Percentiles rank a stretch among this genome's conserved stretches.
Conservation (phyloP, 2,888 invertebrate species). For the Mesorhabditis sp. region DNA sequence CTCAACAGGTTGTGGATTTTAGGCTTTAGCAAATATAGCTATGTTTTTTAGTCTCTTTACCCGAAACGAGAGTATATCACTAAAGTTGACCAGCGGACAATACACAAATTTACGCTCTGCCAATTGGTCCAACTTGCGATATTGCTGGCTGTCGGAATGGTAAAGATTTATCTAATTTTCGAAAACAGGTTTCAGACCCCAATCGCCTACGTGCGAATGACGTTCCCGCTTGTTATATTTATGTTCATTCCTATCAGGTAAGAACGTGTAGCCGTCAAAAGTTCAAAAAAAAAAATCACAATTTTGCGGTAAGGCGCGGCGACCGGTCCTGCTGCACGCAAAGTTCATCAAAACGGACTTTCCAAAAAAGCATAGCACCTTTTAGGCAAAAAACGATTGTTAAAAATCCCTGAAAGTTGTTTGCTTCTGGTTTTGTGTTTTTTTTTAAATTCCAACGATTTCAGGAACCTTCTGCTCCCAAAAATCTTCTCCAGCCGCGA, state of each 20-base stretch:
- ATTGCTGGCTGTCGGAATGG: slow-evolving; percentile 60
- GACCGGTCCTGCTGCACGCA: no score
- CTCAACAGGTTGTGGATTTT: neutral
- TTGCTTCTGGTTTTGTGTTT: neutral
- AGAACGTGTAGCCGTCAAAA: neutral
- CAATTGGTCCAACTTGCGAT: slow-evolving; percentile 58
- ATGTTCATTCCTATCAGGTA: neutral
- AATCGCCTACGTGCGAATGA: neutral
- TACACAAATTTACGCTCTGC: slow-evolving; percentile 62
- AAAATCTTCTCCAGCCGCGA: neutral
- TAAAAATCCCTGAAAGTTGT: no score
- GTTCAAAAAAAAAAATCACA: neutral
- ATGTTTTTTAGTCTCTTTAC: slow-evolving; percentile 61
- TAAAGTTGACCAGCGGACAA: slow-evolving; percentile 62
- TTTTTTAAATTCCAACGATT: neutral
- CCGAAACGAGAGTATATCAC: slow-evolving; percentile 64
- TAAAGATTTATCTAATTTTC: neutral
- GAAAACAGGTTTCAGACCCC: neutral
- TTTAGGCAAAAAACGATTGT: no score
- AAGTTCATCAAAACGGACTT: no score
- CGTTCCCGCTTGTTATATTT: neutral
- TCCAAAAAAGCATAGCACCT: no score
- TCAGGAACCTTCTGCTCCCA: neutral
- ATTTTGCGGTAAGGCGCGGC: neutral
- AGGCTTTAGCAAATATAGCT: no score